phyloP scores from a whole-genome alignment of 2,888 invertebrate genomes.

The Blastobasis adustella region DNA sequence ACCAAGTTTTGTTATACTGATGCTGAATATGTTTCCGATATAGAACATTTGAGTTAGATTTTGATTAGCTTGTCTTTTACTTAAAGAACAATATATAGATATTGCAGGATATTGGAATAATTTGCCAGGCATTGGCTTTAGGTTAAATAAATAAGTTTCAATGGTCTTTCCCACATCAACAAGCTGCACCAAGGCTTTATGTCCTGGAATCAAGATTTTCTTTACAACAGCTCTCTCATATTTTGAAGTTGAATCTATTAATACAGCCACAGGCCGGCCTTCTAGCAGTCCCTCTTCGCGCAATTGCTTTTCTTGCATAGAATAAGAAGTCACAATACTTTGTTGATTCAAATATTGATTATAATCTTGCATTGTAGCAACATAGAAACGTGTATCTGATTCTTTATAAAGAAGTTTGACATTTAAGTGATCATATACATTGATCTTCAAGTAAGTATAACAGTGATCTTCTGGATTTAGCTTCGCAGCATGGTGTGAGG shows the following conservation, averaged over 20 bases:
- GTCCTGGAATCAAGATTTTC: not conserved
- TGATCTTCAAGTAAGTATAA: not conserved
- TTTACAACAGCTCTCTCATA: slow-evolving; percentile 1
- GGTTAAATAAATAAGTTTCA: not conserved
- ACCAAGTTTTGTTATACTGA: too few species aligned
- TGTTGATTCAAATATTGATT: too few species aligned
- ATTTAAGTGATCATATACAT: not conserved
- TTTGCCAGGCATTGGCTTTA: not conserved
- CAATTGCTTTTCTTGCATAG: not conserved
- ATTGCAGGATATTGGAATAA: slow-evolving; percentile 1
- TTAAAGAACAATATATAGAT: not conserved
- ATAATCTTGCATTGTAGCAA: too few species aligned
- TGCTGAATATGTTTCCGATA: too few species aligned
- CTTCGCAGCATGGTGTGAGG: not conserved
- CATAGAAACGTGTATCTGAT: not conserved
- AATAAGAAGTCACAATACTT: not conserved
- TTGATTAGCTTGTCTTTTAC: too few species aligned
- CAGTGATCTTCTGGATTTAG: not conserved
- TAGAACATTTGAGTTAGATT: too few species aligned
- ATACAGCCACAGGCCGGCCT: not conserved
- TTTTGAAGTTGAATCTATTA: not conserved
- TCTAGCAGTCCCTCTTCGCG: not conserved
- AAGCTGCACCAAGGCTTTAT: not conserved
- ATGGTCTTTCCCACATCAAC: slow-evolving; percentile 1
- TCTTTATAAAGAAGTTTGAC: not conserved